Evolutionary conservation across 2,888 invertebrate species (phyloP), one percentile per base, ranked within the genome.

Genomic region (Liodrosophila aerea): DNA sequence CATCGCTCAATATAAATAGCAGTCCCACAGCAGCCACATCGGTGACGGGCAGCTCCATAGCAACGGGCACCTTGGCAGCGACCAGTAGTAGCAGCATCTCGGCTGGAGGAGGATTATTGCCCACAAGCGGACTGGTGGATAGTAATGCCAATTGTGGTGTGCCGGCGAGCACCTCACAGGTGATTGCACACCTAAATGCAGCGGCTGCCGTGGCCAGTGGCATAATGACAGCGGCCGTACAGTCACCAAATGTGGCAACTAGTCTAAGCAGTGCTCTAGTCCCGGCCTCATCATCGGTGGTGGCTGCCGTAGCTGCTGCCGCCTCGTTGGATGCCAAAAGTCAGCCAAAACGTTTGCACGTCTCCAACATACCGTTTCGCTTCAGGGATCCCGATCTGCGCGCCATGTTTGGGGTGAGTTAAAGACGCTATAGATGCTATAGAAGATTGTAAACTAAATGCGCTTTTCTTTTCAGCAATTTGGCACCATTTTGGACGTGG

Each of bases 331-430:
- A 93, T 86, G 88, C 91, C 92, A 93, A 90, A 83, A 90, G 87
- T 87, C 96, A 96, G 90, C 97, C 96, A 84, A 98, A 99, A 91
- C 93, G 99, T 89, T 93, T 99, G 85, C 99, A 99, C 91, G 98
- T 99, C 89, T 98, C 98, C 89, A 99, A 99, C 93, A 99, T 99
- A 93, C 99, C 99, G 88, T 99, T 99, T 93, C 93, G 99, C 90
- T 99, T 98, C 92, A 94, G 99, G 92, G 99, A 99, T 92, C 98
- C 98, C 70, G 99, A 99, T 92, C 94, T 99, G 78, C 94, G 98
- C 91, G 96, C 97, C 87, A 97, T 99, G 95, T 98, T 99, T 92
- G 98, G 98, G 93, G 98, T 98, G 92, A 94, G 97, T 94, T 22
- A 22, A 5, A 22, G 22, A 22, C 22, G 22, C n/a, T n/a, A n/a